These are phyloP conservation scores for Cryptocephalus primarius DNA, from an alignment of 2,888 invertebrate genomes.

Conservation along the genomic window DNA sequence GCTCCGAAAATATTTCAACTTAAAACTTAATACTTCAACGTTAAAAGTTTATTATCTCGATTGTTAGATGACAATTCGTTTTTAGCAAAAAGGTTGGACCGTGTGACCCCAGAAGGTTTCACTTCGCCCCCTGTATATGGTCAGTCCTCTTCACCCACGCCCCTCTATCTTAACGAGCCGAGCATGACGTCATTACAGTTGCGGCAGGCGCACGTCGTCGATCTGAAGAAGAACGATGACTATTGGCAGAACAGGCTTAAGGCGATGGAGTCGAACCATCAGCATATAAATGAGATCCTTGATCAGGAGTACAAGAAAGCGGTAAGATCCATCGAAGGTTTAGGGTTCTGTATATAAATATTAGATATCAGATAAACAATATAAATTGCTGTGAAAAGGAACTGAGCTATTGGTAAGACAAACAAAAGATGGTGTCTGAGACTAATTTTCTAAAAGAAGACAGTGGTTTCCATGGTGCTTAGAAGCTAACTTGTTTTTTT, in stretches of 20 bases:
- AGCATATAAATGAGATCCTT: conserved; percentile 45
- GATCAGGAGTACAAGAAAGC: conserved; percentile 48
- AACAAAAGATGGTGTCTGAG: no score
- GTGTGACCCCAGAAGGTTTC: not conserved
- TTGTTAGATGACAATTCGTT: no score
- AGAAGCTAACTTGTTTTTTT: no score
- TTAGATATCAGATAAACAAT: no score
- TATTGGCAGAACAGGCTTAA: conserved; percentile 49
- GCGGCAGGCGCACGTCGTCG: conserved; percentile 45
- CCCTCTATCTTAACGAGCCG: conserved; percentile 29
- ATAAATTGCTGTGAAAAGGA: no score
- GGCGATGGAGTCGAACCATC: conserved; percentile 44
- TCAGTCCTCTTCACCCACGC: conserved; percentile 8
- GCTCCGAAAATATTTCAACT: no score
- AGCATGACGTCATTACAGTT: conserved; percentile 34
- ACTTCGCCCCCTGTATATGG: conserved; percentile 3
- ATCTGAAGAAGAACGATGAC: conserved; percentile 46
- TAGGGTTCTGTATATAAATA: no score
- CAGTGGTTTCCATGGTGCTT: no score
- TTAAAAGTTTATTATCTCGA: no score
- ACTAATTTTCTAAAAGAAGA: no score
- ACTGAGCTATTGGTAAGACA: no score
- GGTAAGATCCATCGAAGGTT: conserved; percentile 21
- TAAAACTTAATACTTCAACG: no score
- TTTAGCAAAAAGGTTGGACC: conserved; percentile 15